Evolutionary conservation across 2,888 invertebrate species (phyloP).

Genomic region (Dolomedes plantarius): DNA sequence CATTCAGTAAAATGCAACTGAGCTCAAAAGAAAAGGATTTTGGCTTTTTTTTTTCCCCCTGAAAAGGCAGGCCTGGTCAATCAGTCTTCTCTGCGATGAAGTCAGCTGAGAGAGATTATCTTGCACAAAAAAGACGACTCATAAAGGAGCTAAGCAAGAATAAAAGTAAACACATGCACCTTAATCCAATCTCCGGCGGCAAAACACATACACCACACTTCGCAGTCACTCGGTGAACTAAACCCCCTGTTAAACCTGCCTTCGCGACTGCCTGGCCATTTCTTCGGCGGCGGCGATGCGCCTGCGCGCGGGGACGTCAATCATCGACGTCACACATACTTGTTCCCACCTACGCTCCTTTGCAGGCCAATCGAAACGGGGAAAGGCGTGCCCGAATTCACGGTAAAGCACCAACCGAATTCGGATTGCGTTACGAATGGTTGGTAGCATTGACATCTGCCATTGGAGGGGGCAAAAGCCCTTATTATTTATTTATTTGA

Average conservation of each 20-base stretch:
- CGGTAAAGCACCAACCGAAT: slow-evolving; percentile 64
- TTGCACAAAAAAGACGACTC: neutral
- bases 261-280: neutral
- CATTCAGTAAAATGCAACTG: neutral
- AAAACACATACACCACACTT: slow-evolving; percentile 14
- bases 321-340: slow-evolving; percentile 14
- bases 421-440: slow-evolving; percentile 65
- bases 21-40: no score
- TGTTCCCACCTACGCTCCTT: neutral
- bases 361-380: slow-evolving; percentile 11
- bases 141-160: neutral
- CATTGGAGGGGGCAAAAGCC: slow-evolving; percentile 54
- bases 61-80: no score
- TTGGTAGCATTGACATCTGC: slow-evolving; percentile 63
- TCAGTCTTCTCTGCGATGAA: no score
- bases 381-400: slow-evolving; percentile 23
- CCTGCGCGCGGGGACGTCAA: slow-evolving; percentile 34
- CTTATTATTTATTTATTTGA: slow-evolving; percentile 25
- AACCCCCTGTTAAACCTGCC: neutral
- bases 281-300: neutral
- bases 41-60: no score
- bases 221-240: neutral
- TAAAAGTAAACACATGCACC: neutral
- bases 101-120: no score
- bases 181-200: neutral